A percentile compares a stretch with the other conserved stretches of the same genome.
Conservation (phyloP, 1,140 invertebrate species). For the Gryon sp. region DNA sequence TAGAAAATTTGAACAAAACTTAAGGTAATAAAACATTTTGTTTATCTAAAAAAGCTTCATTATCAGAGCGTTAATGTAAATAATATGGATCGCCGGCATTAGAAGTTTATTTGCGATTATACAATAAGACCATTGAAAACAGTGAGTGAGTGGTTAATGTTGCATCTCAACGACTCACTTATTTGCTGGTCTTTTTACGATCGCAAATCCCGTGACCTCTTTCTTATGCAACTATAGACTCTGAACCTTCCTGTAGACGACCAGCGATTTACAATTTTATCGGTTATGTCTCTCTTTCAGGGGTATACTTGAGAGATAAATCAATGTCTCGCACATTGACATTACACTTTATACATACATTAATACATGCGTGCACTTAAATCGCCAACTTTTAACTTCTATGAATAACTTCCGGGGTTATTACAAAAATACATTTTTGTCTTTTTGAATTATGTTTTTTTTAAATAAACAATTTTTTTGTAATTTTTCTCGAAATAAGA, state of each 20-base stretch:
- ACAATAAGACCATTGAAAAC: constrained; percentile 58
- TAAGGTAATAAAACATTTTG: too few relatives aligned
- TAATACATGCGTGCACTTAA: too few relatives aligned
- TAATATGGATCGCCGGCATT: constrained; percentile 25
- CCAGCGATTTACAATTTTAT: constrained; percentile 64
- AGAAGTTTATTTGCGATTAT: constrained; percentile 49
- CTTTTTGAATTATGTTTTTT: too few relatives aligned
- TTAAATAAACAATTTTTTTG: too few relatives aligned
- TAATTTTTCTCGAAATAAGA: too few relatives aligned
- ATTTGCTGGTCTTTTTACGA: constrained; percentile 53
- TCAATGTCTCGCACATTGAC: constrained; percentile 8
- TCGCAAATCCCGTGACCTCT: constrained; percentile 62
- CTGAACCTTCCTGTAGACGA: constrained; percentile 64
- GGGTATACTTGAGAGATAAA: constrained; percentile 53
- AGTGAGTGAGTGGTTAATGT: constrained; percentile 58
- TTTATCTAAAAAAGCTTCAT: too few relatives aligned
- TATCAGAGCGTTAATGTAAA: constrained; percentile 24
- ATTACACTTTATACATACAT: neutral
- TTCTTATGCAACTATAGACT: constrained; percentile 71
- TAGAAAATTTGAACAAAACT: too few relatives aligned
- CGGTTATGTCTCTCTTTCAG: constrained; percentile 38
- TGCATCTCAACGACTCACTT: constrained; percentile 50
- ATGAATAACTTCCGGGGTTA: too few relatives aligned
- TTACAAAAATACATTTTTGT: too few relatives aligned
- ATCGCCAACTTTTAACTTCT: too few relatives aligned